Base-by-base conservation (phyloP, 2,797 vertebrate genomes). In the Sebastes minor region DNA sequence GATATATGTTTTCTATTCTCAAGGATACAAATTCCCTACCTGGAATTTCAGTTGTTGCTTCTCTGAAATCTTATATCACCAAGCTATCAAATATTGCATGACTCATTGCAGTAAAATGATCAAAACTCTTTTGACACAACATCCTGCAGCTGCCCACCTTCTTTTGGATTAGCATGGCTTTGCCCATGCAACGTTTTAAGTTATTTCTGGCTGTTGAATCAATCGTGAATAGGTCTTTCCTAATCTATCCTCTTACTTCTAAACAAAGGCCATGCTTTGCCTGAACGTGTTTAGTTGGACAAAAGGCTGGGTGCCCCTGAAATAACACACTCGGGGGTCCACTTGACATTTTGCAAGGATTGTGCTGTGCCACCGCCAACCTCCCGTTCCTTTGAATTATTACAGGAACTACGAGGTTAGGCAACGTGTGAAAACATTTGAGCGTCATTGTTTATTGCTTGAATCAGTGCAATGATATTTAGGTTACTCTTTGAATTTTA, bases 191-290 rank as follows among this genome's bases (percentile, higher is more conserved):
- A 32, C 27, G 42, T 69, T 59, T 74, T 3, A n/a, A 46, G 65
- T 79, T 85, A 61, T 82, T 85, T 57, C 69, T 77, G 35, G 49
- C 61, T 70, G 30, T 23, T 71, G 20, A 68, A 72, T 62, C 65
- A 65, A 83, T 71, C 52, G 60, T 61, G 38, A 56, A 32, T 30
- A 60, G 42, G 22, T 82, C 30, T 72, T 76, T 38, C 53, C 42
- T 56, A 71, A 75, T 86, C 53, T 76, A 46, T 81, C 68, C 62
- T 79, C 76, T 76, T 77, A 71, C 46, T 70, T 65, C 55, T 74
- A 78, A 85, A 89, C 82, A 81, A 68, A 76, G 38, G 18, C 11
- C 1, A 53, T 62, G 69, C 38, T 68, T 76, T 66, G 49, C 42
- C 72, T 86, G 68, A 71, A 53, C 2, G 25, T 55, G 63, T 74